Evolutionary conservation across 2,113 vertebrate genomes (phyloP).

Genomic region (Ammodytes marinus): DNA sequence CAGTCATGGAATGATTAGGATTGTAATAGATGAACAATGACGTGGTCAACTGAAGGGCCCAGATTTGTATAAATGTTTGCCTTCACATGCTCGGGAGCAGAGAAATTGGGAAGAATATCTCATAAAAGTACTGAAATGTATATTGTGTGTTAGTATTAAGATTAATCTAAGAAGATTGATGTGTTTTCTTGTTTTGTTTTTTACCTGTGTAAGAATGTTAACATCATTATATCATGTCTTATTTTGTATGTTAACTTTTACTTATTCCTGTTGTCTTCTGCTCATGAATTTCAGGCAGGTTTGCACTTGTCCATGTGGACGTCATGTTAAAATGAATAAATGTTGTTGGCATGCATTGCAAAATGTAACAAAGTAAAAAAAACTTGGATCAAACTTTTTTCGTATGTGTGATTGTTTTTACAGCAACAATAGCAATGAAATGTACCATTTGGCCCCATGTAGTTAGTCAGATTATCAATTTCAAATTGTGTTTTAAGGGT

Average conservation of each 20-base stretch:
- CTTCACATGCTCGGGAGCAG: slow-evolving; percentile 59
- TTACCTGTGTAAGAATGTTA: slow-evolving; percentile 69
- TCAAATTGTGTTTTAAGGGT: background rate
- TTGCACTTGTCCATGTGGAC: slow-evolving; percentile 85
- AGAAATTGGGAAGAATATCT: slow-evolving; percentile 56
- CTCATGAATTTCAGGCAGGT: slow-evolving; percentile 76
- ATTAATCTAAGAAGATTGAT: slow-evolving; percentile 53
- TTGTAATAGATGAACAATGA: slow-evolving; percentile 4
- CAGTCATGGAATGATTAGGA: slow-evolving; percentile 5
- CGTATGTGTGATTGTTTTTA: slow-evolving; percentile 3
- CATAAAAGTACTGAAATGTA: slow-evolving; percentile 69
- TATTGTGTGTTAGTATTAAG: slow-evolving; percentile 68
- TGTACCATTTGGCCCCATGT: background rate
- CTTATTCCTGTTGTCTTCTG: slow-evolving; percentile 64
- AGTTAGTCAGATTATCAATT: background rate
- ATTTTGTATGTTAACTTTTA: slow-evolving; percentile 73
- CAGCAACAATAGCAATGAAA: background rate
- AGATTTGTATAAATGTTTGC: slow-evolving; percentile 46
- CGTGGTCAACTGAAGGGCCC: slow-evolving; percentile 26
- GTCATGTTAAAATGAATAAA: slow-evolving; percentile 71
- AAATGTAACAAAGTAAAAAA: slow-evolving; percentile 78
- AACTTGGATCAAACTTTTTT: slow-evolving; percentile 70
- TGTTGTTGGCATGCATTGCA: slow-evolving; percentile 79
- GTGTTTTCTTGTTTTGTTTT: slow-evolving; percentile 63
- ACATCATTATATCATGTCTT: slow-evolving; percentile 60